Evolutionary conservation across 2,888 invertebrate genomes (phyloP).

Genomic region (Imbricaverruca yamaguchii): DNA sequence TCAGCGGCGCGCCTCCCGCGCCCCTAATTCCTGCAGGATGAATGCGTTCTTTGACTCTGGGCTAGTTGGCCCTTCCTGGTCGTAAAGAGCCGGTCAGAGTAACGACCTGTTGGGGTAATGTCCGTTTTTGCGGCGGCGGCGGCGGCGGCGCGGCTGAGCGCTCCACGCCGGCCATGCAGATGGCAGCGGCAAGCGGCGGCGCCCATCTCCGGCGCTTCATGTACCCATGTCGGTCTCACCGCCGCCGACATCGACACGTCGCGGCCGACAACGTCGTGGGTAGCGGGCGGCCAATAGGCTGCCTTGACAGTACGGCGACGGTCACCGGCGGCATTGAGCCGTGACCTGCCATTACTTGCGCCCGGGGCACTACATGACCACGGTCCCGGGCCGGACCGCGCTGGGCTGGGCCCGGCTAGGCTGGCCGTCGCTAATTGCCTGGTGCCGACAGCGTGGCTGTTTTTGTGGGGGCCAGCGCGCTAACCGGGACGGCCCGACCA

Average conservation of each 20-base stretch:
- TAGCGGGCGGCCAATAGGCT: not conserved
- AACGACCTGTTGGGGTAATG: conserved; percentile 20
- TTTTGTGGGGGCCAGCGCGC: not conserved
- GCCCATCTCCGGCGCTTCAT: not conserved
- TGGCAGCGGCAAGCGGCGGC: not conserved
- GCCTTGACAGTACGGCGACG: not conserved
- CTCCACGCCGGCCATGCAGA: not conserved
- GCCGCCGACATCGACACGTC: not conserved
- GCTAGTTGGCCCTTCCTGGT: conserved; percentile 21
- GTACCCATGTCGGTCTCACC: not conserved
- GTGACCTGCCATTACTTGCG: conserved; percentile 18
- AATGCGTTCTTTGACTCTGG: conserved; percentile 21
- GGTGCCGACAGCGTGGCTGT: not conserved
- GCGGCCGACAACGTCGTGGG: not conserved
- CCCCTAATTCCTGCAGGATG: conserved; percentile 21
- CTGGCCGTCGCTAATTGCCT: not conserved
- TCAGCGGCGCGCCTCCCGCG: not conserved
- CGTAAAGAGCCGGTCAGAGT: conserved; percentile 13
- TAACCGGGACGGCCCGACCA: conserved; percentile 12
- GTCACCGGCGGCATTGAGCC: not conserved
- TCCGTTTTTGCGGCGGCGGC: not conserved
- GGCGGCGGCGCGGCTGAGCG: not conserved
- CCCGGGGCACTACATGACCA: conserved; percentile 6
- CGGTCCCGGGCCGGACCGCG: not conserved
- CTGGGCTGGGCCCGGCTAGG: not conserved